Evolutionary conservation across 35 echinoderm and acorn worm genomes (phyloP).

Genomic region (Apostichopus parvimensis): DNA sequence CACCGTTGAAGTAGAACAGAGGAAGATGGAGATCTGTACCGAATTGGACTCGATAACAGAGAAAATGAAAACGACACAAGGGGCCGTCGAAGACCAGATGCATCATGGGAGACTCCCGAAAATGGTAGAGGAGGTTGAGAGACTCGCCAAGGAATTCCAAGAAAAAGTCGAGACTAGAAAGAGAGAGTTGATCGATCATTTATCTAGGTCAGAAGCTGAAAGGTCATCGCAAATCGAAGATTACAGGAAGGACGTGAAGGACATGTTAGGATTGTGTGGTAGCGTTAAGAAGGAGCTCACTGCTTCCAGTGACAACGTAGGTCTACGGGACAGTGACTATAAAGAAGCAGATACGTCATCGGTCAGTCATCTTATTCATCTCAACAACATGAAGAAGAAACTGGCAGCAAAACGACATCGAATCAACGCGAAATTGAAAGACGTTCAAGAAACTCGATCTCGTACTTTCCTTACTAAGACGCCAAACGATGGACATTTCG

Average conservation of each 20-base stretch:
- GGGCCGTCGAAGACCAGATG: not conserved
- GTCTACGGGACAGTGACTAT: not conserved
- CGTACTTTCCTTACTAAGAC: not conserved
- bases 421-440: slow-evolving; percentile 16
- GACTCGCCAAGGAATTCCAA: slow-evolving; percentile 4
- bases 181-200: not conserved
- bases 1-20: not conserved
- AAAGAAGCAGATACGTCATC: not conserved
- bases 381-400: slow-evolving; percentile 10
- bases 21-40: not conserved
- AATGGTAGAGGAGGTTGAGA: slow-evolving; percentile 21
- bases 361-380: not conserved
- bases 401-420: not conserved
- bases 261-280: slow-evolving; percentile 27
- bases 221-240: not conserved
- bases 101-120: not conserved
- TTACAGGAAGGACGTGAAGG: not conserved
- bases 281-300: not conserved
- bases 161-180: slow-evolving; percentile 39
- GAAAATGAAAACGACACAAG: not conserved
- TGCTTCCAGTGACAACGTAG: not conserved
- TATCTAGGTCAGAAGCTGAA: not conserved
- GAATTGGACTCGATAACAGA: not conserved
- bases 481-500: slow-evolving; percentile 25
- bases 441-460: slow-evolving; percentile 10